These are phyloP conservation scores for Dilophus febrilis DNA, from an alignment of 2,888 invertebrate species.

Conservation along the genomic window DNA sequence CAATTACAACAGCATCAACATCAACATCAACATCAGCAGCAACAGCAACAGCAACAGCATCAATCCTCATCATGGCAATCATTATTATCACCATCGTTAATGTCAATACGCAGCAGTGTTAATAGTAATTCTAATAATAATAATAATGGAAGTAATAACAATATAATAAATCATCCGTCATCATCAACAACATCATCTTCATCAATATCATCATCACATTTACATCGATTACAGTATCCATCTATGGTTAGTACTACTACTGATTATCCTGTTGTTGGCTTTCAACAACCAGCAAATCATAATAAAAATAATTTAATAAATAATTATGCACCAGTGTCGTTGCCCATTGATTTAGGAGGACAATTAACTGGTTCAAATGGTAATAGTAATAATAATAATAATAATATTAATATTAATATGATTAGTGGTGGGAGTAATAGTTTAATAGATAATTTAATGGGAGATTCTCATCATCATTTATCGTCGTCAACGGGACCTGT, in stretches of 20 bases:
- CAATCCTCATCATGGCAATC: not conserved
- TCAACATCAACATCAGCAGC: too few species aligned
- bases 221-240: too few species aligned
- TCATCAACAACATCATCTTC: slow-evolving; percentile 6
- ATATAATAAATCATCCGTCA: slow-evolving; percentile 5
- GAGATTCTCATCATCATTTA: not conserved
- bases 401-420: slow-evolving; percentile 6
- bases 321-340: slow-evolving; percentile 26
- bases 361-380: slow-evolving; percentile 4
- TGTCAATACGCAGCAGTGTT: slow-evolving; percentile 10
- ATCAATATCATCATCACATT: too few species aligned
- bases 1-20: slow-evolving; percentile 1
- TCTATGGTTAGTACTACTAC: not conserved
- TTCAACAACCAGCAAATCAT: too few species aligned
- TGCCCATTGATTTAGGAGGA: slow-evolving; percentile 25
- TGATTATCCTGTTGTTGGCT: not conserved
- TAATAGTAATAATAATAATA: slow-evolving; percentile 9
- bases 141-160: not conserved
- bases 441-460: not conserved
- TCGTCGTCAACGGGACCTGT: too few species aligned
- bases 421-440: slow-evolving; percentile 8
- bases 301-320: slow-evolving; percentile 8
- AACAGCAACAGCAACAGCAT: not conserved
- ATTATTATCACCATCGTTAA: slow-evolving; percentile 11
- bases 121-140: not conserved